A percentile compares a stretch with the other conserved stretches of the same genome.
Evolutionary conservation across 2,888 invertebrate genomes (phyloP).

Genomic region (Matsumyia berberina): DNA sequence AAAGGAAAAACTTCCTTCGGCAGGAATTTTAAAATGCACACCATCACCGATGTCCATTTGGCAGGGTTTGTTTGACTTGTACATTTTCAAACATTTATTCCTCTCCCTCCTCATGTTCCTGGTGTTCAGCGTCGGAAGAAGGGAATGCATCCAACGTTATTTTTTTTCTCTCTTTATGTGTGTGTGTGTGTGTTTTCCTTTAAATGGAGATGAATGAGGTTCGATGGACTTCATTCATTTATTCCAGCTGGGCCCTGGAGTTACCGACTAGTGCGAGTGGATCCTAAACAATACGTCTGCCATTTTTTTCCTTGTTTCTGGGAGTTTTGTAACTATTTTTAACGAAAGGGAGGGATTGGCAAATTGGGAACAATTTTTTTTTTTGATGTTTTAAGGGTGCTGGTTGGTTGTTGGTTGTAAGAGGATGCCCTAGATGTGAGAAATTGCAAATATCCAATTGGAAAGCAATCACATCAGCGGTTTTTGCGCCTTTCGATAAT

Average conservation of each 20-base stretch:
- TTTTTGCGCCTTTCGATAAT: neutral
- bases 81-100: slow-evolving; percentile 55
- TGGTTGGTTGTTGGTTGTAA: neutral
- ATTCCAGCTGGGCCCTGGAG: slow-evolving; percentile 25
- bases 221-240: slow-evolving; percentile 68
- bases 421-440: slow-evolving; percentile 13
- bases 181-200: slow-evolving; percentile 12
- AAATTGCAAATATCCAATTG: slow-evolving; percentile 21
- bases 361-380: slow-evolving; percentile 24
- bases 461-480: slow-evolving; percentile 5
- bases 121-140: slow-evolving; percentile 22
- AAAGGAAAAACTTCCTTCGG: slow-evolving; percentile 33
- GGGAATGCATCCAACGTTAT: slow-evolving; percentile 44
- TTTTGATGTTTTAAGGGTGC: slow-evolving; percentile 1
- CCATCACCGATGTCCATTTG: slow-evolving; percentile 60
- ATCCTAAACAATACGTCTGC: slow-evolving; percentile 52
- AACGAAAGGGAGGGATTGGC: neutral
- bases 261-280: slow-evolving; percentile 45
- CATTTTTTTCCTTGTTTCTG: slow-evolving; percentile 5
- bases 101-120: neutral
- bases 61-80: slow-evolving; percentile 56
- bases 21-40: slow-evolving; percentile 60
- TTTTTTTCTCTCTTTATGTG: too few species aligned
- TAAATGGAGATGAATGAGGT: slow-evolving; percentile 42
- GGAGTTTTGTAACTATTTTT: slow-evolving; percentile 35